Evolutionary conservation across 2,113 vertebrate genomes (phyloP).

Genomic region (Pangasianodon gigas): DNA sequence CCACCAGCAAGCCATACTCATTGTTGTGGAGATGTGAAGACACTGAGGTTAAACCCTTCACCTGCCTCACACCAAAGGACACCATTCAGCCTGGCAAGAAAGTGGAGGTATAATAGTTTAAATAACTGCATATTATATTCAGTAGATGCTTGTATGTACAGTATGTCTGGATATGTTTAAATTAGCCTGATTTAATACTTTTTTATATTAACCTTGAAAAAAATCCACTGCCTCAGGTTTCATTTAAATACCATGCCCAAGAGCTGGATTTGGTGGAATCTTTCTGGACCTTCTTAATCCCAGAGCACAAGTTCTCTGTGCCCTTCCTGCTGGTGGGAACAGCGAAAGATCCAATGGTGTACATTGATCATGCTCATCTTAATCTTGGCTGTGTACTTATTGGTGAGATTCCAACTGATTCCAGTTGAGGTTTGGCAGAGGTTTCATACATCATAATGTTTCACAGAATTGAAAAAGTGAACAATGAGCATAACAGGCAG

Average conservation of each 20-base stretch:
- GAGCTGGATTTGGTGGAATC: constrained; percentile 80
- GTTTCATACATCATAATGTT: not conserved
- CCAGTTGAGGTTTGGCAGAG: not conserved
- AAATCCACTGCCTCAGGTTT: constrained; percentile 68
- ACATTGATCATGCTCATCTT: constrained; percentile 77
- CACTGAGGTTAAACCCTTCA: constrained; percentile 68
- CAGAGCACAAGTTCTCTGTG: constrained; percentile 74
- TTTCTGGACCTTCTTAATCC: constrained; percentile 83
- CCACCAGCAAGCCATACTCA: constrained; percentile 76
- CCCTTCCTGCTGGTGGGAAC: constrained; percentile 85
- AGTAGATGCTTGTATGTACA: not conserved
- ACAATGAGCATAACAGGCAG: not conserved
- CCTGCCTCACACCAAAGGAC: constrained; percentile 77
- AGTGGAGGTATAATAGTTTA: constrained; percentile 72
- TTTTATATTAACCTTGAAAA: constrained; percentile 10
- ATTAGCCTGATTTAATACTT: not conserved
- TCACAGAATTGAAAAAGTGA: not conserved
- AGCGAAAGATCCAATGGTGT: constrained; percentile 76
- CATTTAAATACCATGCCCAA: constrained; percentile 79
- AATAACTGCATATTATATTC: not conserved
- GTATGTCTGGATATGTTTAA: not conserved
- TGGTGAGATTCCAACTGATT: constrained; percentile 69
- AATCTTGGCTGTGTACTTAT: constrained; percentile 78
- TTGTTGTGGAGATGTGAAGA: constrained; percentile 84
- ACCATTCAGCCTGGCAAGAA: constrained; percentile 78